Evolutionary conservation across 2,113 vertebrate species (phyloP), one percentile per base, ranked within the genome.

Genomic region (Archocentrus centrarchus): DNA sequence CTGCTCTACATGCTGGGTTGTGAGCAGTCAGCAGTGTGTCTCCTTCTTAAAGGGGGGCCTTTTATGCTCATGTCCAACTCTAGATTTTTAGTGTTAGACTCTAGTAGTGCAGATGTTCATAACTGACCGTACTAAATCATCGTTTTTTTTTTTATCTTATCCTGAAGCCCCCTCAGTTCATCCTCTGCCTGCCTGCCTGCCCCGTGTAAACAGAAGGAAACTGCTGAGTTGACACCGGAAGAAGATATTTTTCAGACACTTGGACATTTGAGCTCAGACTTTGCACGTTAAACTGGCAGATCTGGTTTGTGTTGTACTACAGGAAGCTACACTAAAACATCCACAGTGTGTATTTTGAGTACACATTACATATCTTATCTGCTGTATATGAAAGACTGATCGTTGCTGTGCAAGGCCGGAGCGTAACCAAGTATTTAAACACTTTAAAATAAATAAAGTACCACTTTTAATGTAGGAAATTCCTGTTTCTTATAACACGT

Each of bases 261-360:
- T 3, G 11, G 39, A 47, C 24, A 4, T 70, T 4, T 70, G 6
- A 53, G 1, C 44, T 50, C 15, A 4, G 44, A 50, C 11, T 14
- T 47, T 9, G 4, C 14, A 50, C 27, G 41, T 50, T 11, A 30
- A 70, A 50, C 66, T 50, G 24, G 66, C 50, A 17, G 8, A 44
- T 53, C 53, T 32, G 27, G 0, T 73, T 73, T 53, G 2, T 32
- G 6, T 15, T 50, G 41, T 7, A 0, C 3, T 47, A 14, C 0
- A 39, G 37, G 37, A 39, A 73, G 44, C 27, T 24, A 30, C 17
- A 32, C 44, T 53, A 73, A 73, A 73, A 5, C 66, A n/a, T n/a
- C 20, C 4, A 53, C 15, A 20, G 27, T 53, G 18, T 47, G 50
- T 53, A n/a, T 0, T 53, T 17, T 53, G 17, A 32, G 17, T 32